These are phyloP conservation scores for Zingel zingel DNA, from an alignment of 2,113 vertebrate species.

Conservation along the genomic window DNA sequence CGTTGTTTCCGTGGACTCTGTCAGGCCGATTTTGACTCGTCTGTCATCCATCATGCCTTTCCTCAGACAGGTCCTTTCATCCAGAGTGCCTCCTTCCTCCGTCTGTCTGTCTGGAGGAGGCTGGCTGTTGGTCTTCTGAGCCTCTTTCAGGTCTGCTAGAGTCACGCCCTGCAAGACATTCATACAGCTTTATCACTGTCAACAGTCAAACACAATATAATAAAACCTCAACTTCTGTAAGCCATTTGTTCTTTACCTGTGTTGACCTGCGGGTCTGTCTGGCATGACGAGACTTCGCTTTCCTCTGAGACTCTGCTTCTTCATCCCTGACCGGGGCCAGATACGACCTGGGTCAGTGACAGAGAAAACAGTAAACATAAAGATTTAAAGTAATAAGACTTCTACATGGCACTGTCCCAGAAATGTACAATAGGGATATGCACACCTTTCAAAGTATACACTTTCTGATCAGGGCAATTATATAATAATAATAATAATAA, in stretches of 20 bases:
- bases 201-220: neutral
- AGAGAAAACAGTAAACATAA: neutral
- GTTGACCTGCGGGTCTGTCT: constrained; percentile 95
- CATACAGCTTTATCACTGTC: constrained; percentile 15
- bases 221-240: neutral
- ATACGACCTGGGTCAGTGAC: constrained; percentile 67
- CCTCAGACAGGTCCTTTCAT: constrained; percentile 28
- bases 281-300: constrained; percentile 93
- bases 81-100: constrained; percentile 58
- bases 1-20: constrained; percentile 52
- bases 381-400: neutral
- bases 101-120: constrained; percentile 81
- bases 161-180: constrained; percentile 89
- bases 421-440: neutral
- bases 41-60: constrained; percentile 62
- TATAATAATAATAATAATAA: neutral
- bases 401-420: neutral
- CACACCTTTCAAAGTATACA: neutral
- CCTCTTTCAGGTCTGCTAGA: constrained; percentile 92
- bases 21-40: constrained; percentile 32
- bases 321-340: constrained; percentile 92
- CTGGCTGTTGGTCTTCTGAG: constrained; percentile 87
- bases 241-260: constrained; percentile 82
- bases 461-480: neutral
- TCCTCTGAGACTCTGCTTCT: constrained; percentile 94